Conservation (phyloP, 2,888 invertebrate genomes). For the Rhagonycha lutea region DNA sequence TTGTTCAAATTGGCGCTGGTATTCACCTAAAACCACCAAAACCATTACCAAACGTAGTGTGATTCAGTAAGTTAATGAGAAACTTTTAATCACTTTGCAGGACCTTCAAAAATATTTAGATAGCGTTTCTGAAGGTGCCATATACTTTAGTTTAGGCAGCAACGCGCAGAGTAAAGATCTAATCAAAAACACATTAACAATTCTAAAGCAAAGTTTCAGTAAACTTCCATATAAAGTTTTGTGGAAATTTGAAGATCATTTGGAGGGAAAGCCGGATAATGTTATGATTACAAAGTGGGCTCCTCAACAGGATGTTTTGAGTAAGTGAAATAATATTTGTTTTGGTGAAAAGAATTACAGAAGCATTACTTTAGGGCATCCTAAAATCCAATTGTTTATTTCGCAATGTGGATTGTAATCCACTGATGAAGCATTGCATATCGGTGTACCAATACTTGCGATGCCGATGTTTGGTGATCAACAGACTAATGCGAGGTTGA, state of each 20-base stretch:
- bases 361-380: neutral
- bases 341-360: neutral
- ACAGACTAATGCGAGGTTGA: neutral
- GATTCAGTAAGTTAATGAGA: neutral
- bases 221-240: slow-evolving; percentile 53
- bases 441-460: neutral
- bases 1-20: slow-evolving; percentile 42
- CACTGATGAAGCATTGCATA: neutral
- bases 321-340: slow-evolving; percentile 32
- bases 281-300: slow-evolving; percentile 52
- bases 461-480: neutral
- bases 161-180: slow-evolving; percentile 2
- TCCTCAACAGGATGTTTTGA: slow-evolving; percentile 52
- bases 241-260: slow-evolving; percentile 53
- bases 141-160: slow-evolving; percentile 9
- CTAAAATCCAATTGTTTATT: neutral
- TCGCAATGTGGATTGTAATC: neutral
- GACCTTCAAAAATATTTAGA: neutral
- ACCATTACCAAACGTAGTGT: slow-evolving; percentile 32
- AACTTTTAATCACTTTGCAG: neutral
- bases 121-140: slow-evolving; percentile 32
- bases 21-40: slow-evolving; percentile 37
- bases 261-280: slow-evolving; percentile 47
- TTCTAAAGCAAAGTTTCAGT: slow-evolving; percentile 47
- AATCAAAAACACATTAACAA: slow-evolving; percentile 39